A percentile compares a stretch with the other conserved stretches of the same genome.
These are phyloP conservation scores for Eupeodes latifasciatus DNA, from an alignment of 2,888 invertebrate genomes.

Conservation along the genomic window DNA sequence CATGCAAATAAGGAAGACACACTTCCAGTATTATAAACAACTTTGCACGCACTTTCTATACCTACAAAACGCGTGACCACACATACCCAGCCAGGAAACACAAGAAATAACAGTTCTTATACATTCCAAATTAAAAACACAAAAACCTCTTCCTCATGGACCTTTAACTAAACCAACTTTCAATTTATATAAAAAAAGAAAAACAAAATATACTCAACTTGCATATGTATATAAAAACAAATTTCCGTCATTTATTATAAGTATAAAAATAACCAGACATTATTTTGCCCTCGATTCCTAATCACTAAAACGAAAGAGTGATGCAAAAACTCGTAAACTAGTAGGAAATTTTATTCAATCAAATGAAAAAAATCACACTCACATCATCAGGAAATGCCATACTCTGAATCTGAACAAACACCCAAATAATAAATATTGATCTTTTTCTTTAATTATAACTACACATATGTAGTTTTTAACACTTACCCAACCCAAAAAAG, in stretches of 20 bases:
- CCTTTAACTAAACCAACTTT: neutral
- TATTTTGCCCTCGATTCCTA: slow-evolving; percentile 47
- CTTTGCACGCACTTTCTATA: neutral
- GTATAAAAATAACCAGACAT: neutral
- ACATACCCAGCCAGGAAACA: neutral
- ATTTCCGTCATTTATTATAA: slow-evolving; percentile 33
- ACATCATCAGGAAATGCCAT: slow-evolving; percentile 30
- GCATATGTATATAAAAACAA: neutral
- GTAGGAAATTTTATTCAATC: slow-evolving; percentile 28
- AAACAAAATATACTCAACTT: neutral
- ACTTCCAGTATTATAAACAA: neutral
- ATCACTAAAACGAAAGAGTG: slow-evolving; percentile 40
- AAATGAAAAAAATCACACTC: neutral
- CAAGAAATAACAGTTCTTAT: neutral
- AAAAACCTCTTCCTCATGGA: neutral
- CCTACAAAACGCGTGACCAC: neutral
- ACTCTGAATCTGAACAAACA: neutral
- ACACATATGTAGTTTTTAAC: neutral
- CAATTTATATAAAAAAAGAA: neutral
- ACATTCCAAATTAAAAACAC: neutral
- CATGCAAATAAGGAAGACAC: slow-evolving; percentile 25
- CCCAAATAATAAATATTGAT: slow-evolving; percentile 36
- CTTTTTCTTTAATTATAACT: slow-evolving; percentile 26
- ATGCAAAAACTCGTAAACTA: slow-evolving; percentile 17
- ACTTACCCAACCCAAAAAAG: slow-evolving; percentile 15